Conservation (phyloP, 2,113 vertebrate genomes). For the Pachycephala philippinensis region DNA sequence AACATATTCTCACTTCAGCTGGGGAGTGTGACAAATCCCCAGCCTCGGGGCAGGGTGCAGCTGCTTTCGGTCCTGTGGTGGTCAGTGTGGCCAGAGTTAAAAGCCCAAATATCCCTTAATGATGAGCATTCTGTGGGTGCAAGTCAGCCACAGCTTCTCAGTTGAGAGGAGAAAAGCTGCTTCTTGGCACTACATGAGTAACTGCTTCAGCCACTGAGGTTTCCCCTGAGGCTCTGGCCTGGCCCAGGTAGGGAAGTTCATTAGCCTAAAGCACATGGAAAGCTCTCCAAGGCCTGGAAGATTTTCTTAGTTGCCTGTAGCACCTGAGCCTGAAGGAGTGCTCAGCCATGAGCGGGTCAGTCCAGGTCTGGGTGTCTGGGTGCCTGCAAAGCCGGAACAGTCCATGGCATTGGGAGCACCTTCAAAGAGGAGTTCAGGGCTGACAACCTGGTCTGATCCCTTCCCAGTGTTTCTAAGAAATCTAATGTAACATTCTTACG, state of each 20-base stretch:
- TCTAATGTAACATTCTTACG: background rate
- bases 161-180: background rate
- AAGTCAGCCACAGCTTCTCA: background rate
- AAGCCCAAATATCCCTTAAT: background rate
- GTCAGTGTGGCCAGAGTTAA: background rate
- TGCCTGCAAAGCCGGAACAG: background rate
- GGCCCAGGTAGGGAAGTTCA: background rate
- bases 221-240: background rate
- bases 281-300: background rate
- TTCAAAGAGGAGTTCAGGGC: background rate
- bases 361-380: background rate
- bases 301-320: background rate
- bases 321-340: background rate
- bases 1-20: background rate
- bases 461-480: background rate
- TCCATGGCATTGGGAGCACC: background rate
- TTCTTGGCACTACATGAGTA: background rate
- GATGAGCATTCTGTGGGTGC: background rate
- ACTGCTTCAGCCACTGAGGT: background rate
- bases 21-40: background rate
- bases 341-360: fast-evolving
- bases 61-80: background rate
- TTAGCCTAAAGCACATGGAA: background rate
- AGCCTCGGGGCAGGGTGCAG: background rate
- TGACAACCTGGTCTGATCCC: background rate